Conservation (phyloP, 2,888 invertebrate genomes). For the Tinea pellionella region DNA sequence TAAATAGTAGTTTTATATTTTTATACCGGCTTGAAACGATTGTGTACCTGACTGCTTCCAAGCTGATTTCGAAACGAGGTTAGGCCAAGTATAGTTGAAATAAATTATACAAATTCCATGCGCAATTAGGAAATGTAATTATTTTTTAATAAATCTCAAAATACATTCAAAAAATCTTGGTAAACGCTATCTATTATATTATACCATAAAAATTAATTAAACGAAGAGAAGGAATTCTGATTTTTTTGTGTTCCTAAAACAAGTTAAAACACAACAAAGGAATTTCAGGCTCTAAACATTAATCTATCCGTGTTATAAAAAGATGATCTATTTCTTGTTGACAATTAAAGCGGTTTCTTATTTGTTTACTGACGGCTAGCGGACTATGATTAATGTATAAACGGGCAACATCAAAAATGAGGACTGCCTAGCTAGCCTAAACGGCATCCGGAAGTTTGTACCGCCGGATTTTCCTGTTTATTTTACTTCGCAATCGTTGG, state of each 20-base stretch:
- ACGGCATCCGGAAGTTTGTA: constrained; percentile 14
- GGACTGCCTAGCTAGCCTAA: constrained; percentile 12
- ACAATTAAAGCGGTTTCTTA: constrained; percentile 11
- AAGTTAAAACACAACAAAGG: neutral
- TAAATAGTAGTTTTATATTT: too few relatives aligned
- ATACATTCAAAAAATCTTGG: too few relatives aligned
- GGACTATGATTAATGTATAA: constrained; percentile 8
- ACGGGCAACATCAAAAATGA: constrained; percentile 9
- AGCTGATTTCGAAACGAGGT: too few relatives aligned
- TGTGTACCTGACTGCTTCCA: too few relatives aligned
- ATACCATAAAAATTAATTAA: too few relatives aligned
- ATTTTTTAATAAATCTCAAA: too few relatives aligned
- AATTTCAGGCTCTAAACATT: neutral
- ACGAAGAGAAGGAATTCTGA: neutral
- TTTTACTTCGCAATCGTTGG: constrained; percentile 13
- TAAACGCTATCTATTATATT: too few relatives aligned
- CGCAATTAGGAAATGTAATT: too few relatives aligned
- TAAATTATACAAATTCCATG: too few relatives aligned
- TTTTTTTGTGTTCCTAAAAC: neutral
- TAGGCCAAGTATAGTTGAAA: too few relatives aligned
- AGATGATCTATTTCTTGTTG: constrained; percentile 12
- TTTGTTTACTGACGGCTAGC: constrained; percentile 9
- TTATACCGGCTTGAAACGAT: too few relatives aligned
- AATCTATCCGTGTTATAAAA: constrained; percentile 3
- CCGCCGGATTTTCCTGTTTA: constrained; percentile 15